A percentile compares a stretch with the other conserved stretches of the same genome.
Conservation (phyloP, 1,140 invertebrate species). For the Oncopodura yosiiana region DNA sequence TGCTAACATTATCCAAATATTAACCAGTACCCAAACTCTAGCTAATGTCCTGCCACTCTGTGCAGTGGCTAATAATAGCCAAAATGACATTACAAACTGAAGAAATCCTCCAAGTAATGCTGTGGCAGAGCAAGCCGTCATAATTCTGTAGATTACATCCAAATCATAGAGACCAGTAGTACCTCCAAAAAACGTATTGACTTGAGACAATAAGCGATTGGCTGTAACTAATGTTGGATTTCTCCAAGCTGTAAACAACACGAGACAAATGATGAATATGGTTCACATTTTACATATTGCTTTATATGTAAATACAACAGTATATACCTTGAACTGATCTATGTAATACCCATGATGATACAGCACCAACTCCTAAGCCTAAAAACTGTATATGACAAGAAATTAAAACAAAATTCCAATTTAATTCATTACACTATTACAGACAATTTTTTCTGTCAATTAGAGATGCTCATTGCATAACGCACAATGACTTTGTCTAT, state of each 20-base stretch:
- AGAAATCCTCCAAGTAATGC: slow-evolving; percentile 30
- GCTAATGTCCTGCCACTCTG: slow-evolving; percentile 26
- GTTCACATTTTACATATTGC: no score
- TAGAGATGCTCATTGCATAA: no score
- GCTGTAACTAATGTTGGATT: slow-evolving; percentile 25
- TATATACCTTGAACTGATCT: slow-evolving; percentile 28
- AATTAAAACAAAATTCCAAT: no score
- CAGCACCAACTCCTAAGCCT: slow-evolving; percentile 19
- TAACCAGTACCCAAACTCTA: slow-evolving; percentile 26
- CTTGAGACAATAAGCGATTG: slow-evolving; percentile 13
- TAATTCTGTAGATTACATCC: slow-evolving; percentile 31
- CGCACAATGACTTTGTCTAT: no score
- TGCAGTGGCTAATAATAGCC: slow-evolving; percentile 22
- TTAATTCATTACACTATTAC: no score
- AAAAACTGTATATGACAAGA: slow-evolving; percentile 24
- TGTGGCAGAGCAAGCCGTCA: slow-evolving; percentile 23
- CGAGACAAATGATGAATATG: no score
- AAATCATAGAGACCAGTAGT: slow-evolving; percentile 30
- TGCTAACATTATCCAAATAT: slow-evolving; percentile 30
- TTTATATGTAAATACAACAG: no score
- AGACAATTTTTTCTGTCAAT: no score
- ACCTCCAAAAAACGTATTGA: slow-evolving; percentile 29
- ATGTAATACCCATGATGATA: slow-evolving; percentile 30
- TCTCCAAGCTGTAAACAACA: no score
- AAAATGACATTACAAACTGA: slow-evolving; percentile 30